These are phyloP conservation scores for Apogon talboti DNA, from an alignment of 2,797 vertebrate species.

Conservation along the genomic window DNA sequence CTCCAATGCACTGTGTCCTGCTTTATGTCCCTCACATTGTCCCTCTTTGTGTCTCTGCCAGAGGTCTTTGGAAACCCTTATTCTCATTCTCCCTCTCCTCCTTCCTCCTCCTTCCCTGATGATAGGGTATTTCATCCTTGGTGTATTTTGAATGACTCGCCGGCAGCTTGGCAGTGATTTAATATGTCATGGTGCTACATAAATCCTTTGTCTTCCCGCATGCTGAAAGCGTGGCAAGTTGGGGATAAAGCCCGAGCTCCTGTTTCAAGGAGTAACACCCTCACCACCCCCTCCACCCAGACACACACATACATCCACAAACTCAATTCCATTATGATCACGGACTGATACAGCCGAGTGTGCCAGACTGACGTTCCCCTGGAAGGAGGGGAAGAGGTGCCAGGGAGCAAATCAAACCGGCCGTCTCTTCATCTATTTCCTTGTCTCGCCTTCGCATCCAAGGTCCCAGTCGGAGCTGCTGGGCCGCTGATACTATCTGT, in stretches of 20 bases:
- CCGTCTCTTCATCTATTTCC: slow-evolving; percentile 65
- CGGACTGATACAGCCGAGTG: slow-evolving; percentile 60
- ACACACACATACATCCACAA: slow-evolving; percentile 47
- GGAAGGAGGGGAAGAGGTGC: slow-evolving; percentile 43
- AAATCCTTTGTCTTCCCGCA: slow-evolving; percentile 79
- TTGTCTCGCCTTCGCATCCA: slow-evolving; percentile 63
- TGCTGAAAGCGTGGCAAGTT: slow-evolving; percentile 64
- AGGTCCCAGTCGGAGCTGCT: slow-evolving; percentile 49
- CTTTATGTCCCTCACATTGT: slow-evolving; percentile 54
- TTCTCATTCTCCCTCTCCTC: slow-evolving; percentile 38
- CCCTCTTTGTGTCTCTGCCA: slow-evolving; percentile 63
- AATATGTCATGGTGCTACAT: slow-evolving; percentile 71
- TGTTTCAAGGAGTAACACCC: slow-evolving; percentile 65
- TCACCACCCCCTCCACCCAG: slow-evolving; percentile 26
- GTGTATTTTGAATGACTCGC: slow-evolving; percentile 72
- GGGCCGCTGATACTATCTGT: slow-evolving; percentile 53
- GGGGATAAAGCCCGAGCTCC: slow-evolving; percentile 60
- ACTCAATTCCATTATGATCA: slow-evolving; percentile 82
- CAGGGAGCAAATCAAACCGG: slow-evolving; percentile 59
- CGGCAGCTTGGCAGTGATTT: slow-evolving; percentile 75
- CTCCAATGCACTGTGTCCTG: slow-evolving; percentile 47
- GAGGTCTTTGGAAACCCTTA: slow-evolving; percentile 58
- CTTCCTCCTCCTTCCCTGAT: slow-evolving; percentile 36
- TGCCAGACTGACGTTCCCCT: slow-evolving; percentile 45
- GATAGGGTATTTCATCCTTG: slow-evolving; percentile 65